Percentiles rank a stretch among this genome's conserved stretches.
phyloP scores from a whole-genome alignment of 2,113 vertebrate genomes.

The Albula glossodonta region DNA sequence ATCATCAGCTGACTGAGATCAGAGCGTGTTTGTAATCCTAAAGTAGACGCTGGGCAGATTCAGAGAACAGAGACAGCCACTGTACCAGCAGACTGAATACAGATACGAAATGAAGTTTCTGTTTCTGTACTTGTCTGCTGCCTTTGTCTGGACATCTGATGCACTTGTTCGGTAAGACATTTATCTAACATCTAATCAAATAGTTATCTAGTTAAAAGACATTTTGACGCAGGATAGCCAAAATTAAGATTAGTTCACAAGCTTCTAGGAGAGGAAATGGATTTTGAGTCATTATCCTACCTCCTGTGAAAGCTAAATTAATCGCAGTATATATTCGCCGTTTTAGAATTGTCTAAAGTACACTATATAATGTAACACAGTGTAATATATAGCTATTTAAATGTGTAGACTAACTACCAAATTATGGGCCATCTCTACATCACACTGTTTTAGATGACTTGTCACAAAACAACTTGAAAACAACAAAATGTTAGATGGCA shows the following conservation, averaged over 20 bases:
- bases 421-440: too few relatives aligned
- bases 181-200: not conserved
- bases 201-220: not conserved
- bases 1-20: not conserved
- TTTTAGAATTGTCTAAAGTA: not conserved
- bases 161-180: constrained; percentile 63
- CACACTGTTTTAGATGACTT: not conserved
- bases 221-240: not conserved
- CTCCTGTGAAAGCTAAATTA: too few relatives aligned
- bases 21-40: not conserved
- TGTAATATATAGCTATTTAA: too few relatives aligned
- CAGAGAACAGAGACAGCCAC: not conserved
- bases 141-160: constrained; percentile 47
- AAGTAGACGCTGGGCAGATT: not conserved
- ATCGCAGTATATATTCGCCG: not conserved
- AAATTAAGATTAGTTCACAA: too few relatives aligned
- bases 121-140: constrained; percentile 44
- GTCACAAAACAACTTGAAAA: not conserved
- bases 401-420: not conserved
- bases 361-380: too few relatives aligned
- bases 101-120: constrained; percentile 51
- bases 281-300: too few relatives aligned
- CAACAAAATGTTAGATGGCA: not conserved
- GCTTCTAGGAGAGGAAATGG: too few relatives aligned
- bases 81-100: not conserved